Evolutionary conservation across 2,888 invertebrate species (phyloP), one percentile per base, ranked within the genome.

Genomic region (Eumerus sabulonum): DNA sequence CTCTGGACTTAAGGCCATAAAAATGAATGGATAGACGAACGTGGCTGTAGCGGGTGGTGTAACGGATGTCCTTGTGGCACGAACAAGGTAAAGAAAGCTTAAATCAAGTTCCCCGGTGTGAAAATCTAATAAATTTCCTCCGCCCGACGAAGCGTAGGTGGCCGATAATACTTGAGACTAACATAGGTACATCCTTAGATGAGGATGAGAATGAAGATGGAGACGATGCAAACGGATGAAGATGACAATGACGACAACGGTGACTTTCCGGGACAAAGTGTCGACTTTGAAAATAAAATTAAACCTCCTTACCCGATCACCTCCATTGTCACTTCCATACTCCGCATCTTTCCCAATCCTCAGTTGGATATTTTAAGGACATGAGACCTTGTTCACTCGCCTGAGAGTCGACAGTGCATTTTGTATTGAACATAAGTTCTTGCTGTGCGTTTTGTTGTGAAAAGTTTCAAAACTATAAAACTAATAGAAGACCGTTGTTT

Each of bases 51-150:
- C 18, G 11, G 14, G 56, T 9, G 19, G 3, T 27, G 27, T 27
- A 27, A 27, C 27, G 27, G 27, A 27, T 27, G 27, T 27, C 2
- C 27, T 27, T 27, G 27, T 36, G 51, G 51, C 45, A 40, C 27
- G 13, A 50, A 44, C n/a, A 27, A 45, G 50, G 51, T 42, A 63
- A 27, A 47, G 51, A 51, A 67, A 77, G 62, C 60, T 67, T 63
- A 77, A 77, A 77, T 72, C 72, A 72, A 72, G 67, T 72, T 77
- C 72, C 47, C 66, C 72, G 57, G 76, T 67, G 76, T 77, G 72
- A 72, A 77, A 77, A 54, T 45, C 66, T 72, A 77, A 77, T 77
- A 77, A 77, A 77, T 77, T 62, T 71, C 27, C 44, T 36, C 27
- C 42, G 54, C 54, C 27, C 2, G 3, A 2, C 27, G 27, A 27